Conservation (phyloP, 2,797 vertebrate genomes). For the Emydoidea blandingii region DNA sequence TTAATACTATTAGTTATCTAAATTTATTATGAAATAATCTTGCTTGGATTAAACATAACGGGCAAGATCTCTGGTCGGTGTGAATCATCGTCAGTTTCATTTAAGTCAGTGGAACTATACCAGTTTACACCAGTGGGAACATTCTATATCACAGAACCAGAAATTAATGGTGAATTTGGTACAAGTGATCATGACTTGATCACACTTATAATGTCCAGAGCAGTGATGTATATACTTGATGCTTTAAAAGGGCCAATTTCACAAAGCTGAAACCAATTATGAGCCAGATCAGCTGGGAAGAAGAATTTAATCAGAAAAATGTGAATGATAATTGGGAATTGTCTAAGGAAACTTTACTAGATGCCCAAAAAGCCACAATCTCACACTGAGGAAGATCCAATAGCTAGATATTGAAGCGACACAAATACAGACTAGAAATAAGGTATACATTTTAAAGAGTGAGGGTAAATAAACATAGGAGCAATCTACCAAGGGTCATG, state of each 20-base stretch:
- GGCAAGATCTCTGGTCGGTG: background rate
- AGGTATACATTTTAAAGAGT: background rate
- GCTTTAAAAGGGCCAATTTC: background rate
- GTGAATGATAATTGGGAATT: background rate
- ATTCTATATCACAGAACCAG: background rate
- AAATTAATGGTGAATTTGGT: background rate
- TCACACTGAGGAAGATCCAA: background rate
- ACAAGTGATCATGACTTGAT: background rate
- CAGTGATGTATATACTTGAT: background rate
- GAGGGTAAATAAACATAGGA: background rate
- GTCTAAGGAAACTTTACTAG: background rate
- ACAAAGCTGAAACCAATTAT: background rate
- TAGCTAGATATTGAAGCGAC: background rate
- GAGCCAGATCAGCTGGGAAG: background rate
- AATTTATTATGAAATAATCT: background rate
- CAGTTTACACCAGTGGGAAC: background rate
- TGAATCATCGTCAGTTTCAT: background rate
- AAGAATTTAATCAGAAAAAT: background rate
- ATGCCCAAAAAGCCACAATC: background rate
- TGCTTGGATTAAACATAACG: background rate
- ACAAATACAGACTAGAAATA: background rate
- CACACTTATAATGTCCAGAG: background rate
- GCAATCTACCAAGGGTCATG: background rate
- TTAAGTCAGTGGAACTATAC: background rate
- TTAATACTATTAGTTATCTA: background rate